Conservation (phyloP, 2,113 vertebrate species). For the Oncorhynchus kisutch region DNA sequence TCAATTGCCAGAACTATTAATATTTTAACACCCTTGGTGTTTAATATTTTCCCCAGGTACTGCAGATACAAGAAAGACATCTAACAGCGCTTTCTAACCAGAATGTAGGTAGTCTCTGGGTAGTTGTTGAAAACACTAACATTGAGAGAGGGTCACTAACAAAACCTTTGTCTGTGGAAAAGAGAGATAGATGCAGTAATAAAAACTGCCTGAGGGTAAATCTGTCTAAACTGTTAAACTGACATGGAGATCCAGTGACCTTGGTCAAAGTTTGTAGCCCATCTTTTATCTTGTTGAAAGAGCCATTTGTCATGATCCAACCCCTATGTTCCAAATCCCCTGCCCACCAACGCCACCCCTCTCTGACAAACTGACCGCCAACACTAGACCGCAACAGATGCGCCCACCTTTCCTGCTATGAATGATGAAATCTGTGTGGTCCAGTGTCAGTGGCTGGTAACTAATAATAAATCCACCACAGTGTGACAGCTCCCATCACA, state of each 20-base stretch:
- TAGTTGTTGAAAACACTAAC: too few relatives aligned
- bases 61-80: too few relatives aligned
- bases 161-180: neutral
- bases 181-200: constrained; percentile 27
- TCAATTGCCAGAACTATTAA: too few relatives aligned
- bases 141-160: too few relatives aligned
- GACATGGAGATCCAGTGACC: constrained; percentile 54
- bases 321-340: constrained; percentile 2
- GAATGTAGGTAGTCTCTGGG: too few relatives aligned
- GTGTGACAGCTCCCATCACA: too few relatives aligned
- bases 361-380: constrained; percentile 17
- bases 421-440: constrained; percentile 19
- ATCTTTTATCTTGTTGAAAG: constrained; percentile 56
- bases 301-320: constrained; percentile 53
- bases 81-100: too few relatives aligned
- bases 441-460: constrained; percentile 13
- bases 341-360: neutral
- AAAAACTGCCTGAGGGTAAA: constrained; percentile 53
- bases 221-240: constrained; percentile 53
- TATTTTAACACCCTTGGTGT: too few relatives aligned
- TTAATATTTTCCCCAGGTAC: too few relatives aligned
- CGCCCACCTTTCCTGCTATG: constrained; percentile 11
- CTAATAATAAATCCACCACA: constrained; percentile 5
- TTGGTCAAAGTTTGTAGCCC: constrained; percentile 68
- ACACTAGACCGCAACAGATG: constrained; percentile 23